Evolutionary conservation across 2,888 invertebrate species (phyloP).

Genomic region (Zaprionus lineosus): DNA sequence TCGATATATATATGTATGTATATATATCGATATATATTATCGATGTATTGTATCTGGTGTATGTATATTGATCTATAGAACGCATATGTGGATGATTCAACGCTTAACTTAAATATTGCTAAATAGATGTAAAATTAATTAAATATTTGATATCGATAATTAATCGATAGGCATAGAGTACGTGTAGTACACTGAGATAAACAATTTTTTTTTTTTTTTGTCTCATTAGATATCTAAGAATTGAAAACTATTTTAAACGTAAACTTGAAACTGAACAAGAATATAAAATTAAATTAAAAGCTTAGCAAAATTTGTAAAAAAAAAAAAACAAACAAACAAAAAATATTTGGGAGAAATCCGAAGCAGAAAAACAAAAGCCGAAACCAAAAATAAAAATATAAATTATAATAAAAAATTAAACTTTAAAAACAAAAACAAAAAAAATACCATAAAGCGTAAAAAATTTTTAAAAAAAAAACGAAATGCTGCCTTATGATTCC

Average conservation of each 20-base stretch:
- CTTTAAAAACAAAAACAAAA: slow-evolving; percentile 5
- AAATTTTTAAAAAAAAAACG: slow-evolving; percentile 39
- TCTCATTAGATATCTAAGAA: slow-evolving; percentile 39
- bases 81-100: slow-evolving; percentile 48
- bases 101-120: slow-evolving; percentile 60
- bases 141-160: no score
- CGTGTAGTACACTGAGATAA: slow-evolving; percentile 52
- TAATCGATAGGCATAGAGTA: slow-evolving; percentile 11
- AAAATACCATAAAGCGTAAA: slow-evolving; percentile 33
- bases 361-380: no score
- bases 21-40: slow-evolving; percentile 31
- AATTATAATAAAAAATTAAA: slow-evolving; percentile 11
- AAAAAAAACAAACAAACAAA: slow-evolving; percentile 20
- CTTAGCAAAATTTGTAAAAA: slow-evolving; percentile 64
- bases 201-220: slow-evolving; percentile 52
- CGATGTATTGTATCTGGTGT: not conserved
- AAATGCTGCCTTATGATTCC: slow-evolving; percentile 81
- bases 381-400: slow-evolving; percentile 8
- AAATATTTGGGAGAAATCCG: no score
- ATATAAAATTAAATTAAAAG: slow-evolving; percentile 25
- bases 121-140: slow-evolving; percentile 42
- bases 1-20: slow-evolving; percentile 37
- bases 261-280: slow-evolving; percentile 40
- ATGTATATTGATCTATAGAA: slow-evolving; percentile 38
- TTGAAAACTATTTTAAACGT: slow-evolving; percentile 38